Evolutionary conservation across 2,888 invertebrate species (phyloP), one percentile per base, ranked within the genome.

Genomic region (Aphodius granarius): DNA sequence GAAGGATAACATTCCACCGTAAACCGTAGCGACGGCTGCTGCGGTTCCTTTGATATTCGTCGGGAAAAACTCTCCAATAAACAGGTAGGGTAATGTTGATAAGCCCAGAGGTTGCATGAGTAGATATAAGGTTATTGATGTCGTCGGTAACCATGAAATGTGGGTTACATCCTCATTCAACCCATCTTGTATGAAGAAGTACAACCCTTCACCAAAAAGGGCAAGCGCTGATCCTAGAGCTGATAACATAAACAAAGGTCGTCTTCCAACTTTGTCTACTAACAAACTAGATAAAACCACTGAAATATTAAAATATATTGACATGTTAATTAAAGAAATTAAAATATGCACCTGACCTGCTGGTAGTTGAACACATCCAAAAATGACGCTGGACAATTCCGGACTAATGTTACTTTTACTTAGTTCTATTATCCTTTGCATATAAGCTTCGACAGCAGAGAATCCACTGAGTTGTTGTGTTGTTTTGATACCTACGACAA

Each of bases 21-120:
- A 84, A 81, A 91, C 88, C 0, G 91, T 91, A 0, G 90, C 90
- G 2, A 89, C 78, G 3, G 91, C 91, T 0, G 91, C 90, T 0
- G 92, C 92, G 0, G 88, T 86, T 0, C 90, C 90, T 81, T 92
- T 92, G 0, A 92, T 90, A 78, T 91, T 91, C 0, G 91, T 90
- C 0, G 92, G 90, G 80, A 92, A 92, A 3, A 92, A 80, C 82
- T 92, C 92, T 0, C 91, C 91, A 79, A 92, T 89, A 86, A 92
- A 88, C 78, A 92, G 89, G 78, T 91, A 91, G 0, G 91, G 89
- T 22, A 92, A 81, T 20, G 91, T 91, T 0, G 90, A 91, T 20
- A 92, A 85, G 0, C 92, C 92, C 5, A 90, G 83, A 0, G 91
- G 89, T 74, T 91, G 90, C n/a, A 91, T 84, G 3, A 91, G 83